Conservation (phyloP, 2,888 invertebrate species). For the Nomada fabriciana region DNA sequence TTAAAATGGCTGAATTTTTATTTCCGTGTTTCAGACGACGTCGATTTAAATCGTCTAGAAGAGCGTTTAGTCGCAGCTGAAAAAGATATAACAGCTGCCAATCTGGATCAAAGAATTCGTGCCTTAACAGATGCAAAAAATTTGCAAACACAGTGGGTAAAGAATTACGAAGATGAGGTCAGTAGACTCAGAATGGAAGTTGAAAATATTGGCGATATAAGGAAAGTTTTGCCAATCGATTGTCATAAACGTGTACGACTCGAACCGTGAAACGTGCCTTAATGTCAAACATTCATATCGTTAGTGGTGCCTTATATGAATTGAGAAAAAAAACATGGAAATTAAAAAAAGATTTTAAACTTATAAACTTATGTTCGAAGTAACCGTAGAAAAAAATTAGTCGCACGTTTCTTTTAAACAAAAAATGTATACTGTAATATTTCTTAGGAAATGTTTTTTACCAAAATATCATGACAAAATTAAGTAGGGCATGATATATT, state of each 20-base stretch:
- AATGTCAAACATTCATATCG: conserved; percentile 21
- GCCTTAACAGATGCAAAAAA: conserved; percentile 88
- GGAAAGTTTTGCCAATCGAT: conserved; percentile 90
- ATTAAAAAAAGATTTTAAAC: neutral
- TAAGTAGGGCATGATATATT: conserved; percentile 9
- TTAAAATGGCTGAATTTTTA: neutral
- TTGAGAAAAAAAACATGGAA: conserved; percentile 17
- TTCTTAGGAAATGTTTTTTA: conserved; percentile 4
- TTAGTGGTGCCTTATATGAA: conserved; percentile 51
- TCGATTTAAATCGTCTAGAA: conserved; percentile 89
- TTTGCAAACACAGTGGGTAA: conserved; percentile 88
- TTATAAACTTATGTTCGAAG: conserved; percentile 15
- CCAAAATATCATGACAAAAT: conserved; percentile 3
- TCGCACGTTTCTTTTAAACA: neutral
- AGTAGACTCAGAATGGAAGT: conserved; percentile 90
- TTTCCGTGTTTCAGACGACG: conserved; percentile 85
- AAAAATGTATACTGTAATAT: conserved; percentile 9
- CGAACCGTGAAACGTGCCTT: conserved; percentile 86
- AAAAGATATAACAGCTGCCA: conserved; percentile 88
- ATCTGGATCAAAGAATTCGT: conserved; percentile 91
- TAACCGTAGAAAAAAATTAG: conserved; percentile 12
- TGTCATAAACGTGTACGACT: conserved; percentile 92
- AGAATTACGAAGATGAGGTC: conserved; percentile 92
- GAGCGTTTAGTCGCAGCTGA: conserved; percentile 90
- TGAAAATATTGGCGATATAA: conserved; percentile 92